Conservation (phyloP, 2,888 invertebrate species). For the Heliconius sara region DNA sequence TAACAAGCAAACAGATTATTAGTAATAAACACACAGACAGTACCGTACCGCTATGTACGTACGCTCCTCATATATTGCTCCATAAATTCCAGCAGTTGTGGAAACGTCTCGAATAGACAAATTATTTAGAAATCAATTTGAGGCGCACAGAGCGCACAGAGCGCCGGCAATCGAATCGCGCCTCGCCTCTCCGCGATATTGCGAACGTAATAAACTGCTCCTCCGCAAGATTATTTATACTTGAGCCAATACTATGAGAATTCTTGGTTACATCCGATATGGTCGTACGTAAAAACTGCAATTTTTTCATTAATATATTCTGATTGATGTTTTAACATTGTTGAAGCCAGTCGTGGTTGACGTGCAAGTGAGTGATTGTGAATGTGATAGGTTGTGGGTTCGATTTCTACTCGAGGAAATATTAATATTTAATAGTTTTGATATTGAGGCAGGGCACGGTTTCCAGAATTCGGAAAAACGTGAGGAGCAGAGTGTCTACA, state of each 20-base stretch:
- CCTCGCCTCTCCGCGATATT: constrained; percentile 61
- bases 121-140: constrained; percentile 67
- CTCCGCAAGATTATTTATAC: constrained; percentile 66
- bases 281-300: constrained; percentile 30
- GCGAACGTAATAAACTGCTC: constrained; percentile 71
- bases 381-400: too few relatives aligned
- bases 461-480: too few relatives aligned
- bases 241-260: constrained; percentile 59
- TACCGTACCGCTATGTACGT: not conserved
- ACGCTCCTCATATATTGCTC: constrained; percentile 12
- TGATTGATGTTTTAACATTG: not conserved
- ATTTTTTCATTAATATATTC: not conserved
- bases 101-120: constrained; percentile 50
- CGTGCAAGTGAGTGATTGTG: too few relatives aligned
- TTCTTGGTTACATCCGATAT: constrained; percentile 48
- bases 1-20: not conserved
- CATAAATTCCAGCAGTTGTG: constrained; percentile 39
- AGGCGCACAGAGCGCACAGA: constrained; percentile 55
- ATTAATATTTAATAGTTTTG: too few relatives aligned
- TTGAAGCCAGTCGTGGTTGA: not conserved
- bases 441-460: too few relatives aligned
- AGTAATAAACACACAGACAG: constrained; percentile 12
- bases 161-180: constrained; percentile 56
- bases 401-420: too few relatives aligned
- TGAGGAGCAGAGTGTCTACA: too few relatives aligned